Conservation (phyloP, 1,140 invertebrate genomes). For the Drosophila tropicalis region DNA sequence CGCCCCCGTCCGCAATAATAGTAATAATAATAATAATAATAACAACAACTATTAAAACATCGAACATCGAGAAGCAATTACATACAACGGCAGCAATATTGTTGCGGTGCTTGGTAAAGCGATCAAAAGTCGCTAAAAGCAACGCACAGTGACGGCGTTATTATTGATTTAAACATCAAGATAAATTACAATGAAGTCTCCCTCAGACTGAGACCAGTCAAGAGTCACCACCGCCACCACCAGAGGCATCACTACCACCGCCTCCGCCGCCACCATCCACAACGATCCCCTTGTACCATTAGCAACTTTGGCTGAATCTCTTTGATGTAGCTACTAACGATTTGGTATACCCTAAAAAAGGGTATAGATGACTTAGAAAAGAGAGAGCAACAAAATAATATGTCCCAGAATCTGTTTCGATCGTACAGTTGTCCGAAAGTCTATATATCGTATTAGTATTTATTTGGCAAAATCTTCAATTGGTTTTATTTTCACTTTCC, state of each 20-base stretch:
- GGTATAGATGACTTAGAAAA: not conserved
- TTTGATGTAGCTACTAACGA: conserved; percentile 4
- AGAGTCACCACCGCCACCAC: conserved; percentile 41
- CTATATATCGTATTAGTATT: too few species aligned
- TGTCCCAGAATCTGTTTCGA: too few species aligned
- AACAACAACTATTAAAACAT: conserved; percentile 52
- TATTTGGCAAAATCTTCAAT: too few species aligned
- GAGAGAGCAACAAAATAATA: too few species aligned
- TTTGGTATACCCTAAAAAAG: conserved; percentile 2
- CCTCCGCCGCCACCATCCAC: not conserved
- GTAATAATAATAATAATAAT: conserved; percentile 65
- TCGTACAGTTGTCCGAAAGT: too few species aligned
- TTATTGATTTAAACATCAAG: conserved; percentile 83
- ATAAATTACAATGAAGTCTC: conserved; percentile 75
- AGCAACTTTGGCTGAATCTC: conserved; percentile 22
- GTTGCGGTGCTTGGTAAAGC: conserved; percentile 42
- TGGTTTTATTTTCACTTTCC: not conserved
- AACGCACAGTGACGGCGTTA: conserved; percentile 77
- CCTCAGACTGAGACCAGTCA: conserved; percentile 20
- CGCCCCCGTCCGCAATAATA: conserved; percentile 7
- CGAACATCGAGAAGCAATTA: conserved; percentile 33
- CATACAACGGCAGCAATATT: conserved; percentile 31
- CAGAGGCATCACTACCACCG: not conserved
- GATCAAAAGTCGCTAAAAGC: conserved; percentile 65
- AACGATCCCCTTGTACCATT: conserved; percentile 28